These are phyloP conservation scores for Ctenicera cuprea DNA, from an alignment of 2,888 invertebrate species.

Conservation along the genomic window DNA sequence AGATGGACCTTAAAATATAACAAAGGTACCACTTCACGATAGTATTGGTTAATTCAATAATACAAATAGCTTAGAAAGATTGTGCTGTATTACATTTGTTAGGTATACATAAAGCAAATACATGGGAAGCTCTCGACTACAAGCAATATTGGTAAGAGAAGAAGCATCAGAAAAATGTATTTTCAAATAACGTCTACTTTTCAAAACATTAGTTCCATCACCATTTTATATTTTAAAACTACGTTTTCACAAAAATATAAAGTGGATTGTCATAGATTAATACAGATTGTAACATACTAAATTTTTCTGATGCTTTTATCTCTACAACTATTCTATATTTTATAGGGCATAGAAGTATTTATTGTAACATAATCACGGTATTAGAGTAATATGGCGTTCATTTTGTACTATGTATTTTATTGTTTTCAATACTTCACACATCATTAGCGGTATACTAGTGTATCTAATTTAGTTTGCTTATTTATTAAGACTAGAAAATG, in stretches of 20 bases:
- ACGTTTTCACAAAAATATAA: slow-evolving; percentile 44
- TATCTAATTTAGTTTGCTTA: slow-evolving; percentile 16
- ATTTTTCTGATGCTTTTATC: slow-evolving; percentile 31
- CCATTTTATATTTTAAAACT: slow-evolving; percentile 19
- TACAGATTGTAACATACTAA: not conserved
- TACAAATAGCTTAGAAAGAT: slow-evolving; percentile 34
- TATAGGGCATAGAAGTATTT: slow-evolving; percentile 48
- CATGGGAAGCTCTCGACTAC: slow-evolving; percentile 66
- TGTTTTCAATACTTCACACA: slow-evolving; percentile 51
- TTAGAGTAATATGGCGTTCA: slow-evolving; percentile 56
- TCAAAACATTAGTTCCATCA: not conserved
- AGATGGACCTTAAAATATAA: too few relatives aligned
- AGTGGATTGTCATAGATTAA: slow-evolving; percentile 37
- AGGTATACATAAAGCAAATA: slow-evolving; percentile 62
- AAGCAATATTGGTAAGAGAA: slow-evolving; percentile 61
- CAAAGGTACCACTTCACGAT: too few relatives aligned
- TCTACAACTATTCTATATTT: slow-evolving; percentile 41
- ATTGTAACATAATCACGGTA: slow-evolving; percentile 52
- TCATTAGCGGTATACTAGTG: slow-evolving; percentile 27
- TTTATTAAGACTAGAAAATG: slow-evolving; percentile 41
- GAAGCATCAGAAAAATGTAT: slow-evolving; percentile 46
- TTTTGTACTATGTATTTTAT: slow-evolving; percentile 62
- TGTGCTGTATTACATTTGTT: slow-evolving; percentile 52
- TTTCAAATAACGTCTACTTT: not conserved
- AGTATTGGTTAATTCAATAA: too few relatives aligned